Percentiles rank a stretch among this genome's conserved stretches.
These are phyloP conservation scores for Aporophyla nigra DNA, from an alignment of 2,888 invertebrate species.

Conservation along the genomic window DNA sequence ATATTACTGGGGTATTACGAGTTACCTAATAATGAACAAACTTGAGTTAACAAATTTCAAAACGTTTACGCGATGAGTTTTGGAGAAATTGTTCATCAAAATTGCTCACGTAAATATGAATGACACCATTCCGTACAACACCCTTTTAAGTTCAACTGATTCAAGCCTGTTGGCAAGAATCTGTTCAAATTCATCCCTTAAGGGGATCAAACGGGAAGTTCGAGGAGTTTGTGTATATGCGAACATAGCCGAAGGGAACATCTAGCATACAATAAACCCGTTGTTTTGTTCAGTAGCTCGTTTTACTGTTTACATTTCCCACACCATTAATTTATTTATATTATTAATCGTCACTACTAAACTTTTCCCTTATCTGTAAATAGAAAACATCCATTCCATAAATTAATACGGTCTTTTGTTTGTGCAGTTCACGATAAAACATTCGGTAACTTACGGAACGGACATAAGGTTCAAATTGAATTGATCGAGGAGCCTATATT, in stretches of 20 bases:
- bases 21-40: not conserved
- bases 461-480: slow-evolving; percentile 22
- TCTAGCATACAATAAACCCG: slow-evolving; percentile 9
- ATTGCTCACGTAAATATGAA: not conserved
- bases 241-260: slow-evolving; percentile 1
- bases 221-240: slow-evolving; percentile 34
- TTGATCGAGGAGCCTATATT: not conserved
- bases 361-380: slow-evolving; percentile 15
- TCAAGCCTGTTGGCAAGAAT: slow-evolving; percentile 8
- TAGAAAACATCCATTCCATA: slow-evolving; percentile 2
- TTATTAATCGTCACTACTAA: slow-evolving; percentile 12
- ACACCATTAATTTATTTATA: slow-evolving; percentile 25
- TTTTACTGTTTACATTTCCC: slow-evolving; percentile 19
- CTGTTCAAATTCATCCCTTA: slow-evolving; percentile 29
- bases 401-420: slow-evolving; percentile 16
- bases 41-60: not conserved
- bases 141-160: slow-evolving; percentile 33
- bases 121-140: slow-evolving; percentile 3
- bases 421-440: slow-evolving; percentile 8
- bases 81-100: not conserved
- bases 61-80: slow-evolving; percentile 6
- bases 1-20: slow-evolving; percentile 22
- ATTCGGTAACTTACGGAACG: not conserved
- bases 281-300: slow-evolving; percentile 28
- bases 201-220: slow-evolving; percentile 36